A percentile compares a stretch with the other conserved stretches of the same genome.
Evolutionary conservation across 2,797 vertebrate genomes (phyloP).

Genomic region (Stomatorhinus walkeri): DNA sequence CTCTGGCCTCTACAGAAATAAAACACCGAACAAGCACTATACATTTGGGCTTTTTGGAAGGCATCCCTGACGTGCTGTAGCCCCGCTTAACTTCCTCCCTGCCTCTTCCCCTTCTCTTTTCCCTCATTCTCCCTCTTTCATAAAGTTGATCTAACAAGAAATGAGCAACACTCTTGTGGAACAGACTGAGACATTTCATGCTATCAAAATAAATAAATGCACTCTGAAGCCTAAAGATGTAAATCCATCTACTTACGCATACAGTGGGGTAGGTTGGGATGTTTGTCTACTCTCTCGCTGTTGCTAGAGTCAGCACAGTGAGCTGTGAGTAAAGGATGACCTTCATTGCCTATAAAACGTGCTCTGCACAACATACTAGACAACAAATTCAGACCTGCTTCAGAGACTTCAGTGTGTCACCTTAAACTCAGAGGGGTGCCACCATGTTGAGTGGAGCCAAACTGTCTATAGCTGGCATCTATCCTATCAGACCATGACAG

Average conservation of each 20-base stretch:
- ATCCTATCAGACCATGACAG: slow-evolving; percentile 65
- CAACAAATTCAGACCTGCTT: slow-evolving; percentile 11
- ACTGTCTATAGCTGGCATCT: slow-evolving; percentile 55
- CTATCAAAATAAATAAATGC: slow-evolving; percentile 26
- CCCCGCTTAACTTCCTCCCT: slow-evolving; percentile 25
- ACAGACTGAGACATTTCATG: not conserved
- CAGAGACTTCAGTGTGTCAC: slow-evolving; percentile 10
- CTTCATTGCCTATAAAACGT: not conserved
- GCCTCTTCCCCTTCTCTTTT: slow-evolving; percentile 29
- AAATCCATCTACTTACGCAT: slow-evolving; percentile 2
- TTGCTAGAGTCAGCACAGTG: not conserved
- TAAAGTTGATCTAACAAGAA: slow-evolving; percentile 28
- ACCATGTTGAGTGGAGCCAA: not conserved
- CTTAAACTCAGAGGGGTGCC: slow-evolving; percentile 16
- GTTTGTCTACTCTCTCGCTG: not conserved
- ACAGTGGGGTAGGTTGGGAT: not conserved
- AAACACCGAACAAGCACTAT: slow-evolving; percentile 11
- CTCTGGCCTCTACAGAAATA: slow-evolving; percentile 20
- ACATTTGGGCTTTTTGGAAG: slow-evolving; percentile 14
- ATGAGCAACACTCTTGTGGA: slow-evolving; percentile 16
- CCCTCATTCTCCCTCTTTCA: slow-evolving; percentile 17
- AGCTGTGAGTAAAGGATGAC: not conserved
- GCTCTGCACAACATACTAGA: slow-evolving; percentile 1
- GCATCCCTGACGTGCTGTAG: not conserved
- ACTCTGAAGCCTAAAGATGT: not conserved